Conservation (phyloP, 2,797 vertebrate species). For the Sebastiscus albofasciatus region DNA sequence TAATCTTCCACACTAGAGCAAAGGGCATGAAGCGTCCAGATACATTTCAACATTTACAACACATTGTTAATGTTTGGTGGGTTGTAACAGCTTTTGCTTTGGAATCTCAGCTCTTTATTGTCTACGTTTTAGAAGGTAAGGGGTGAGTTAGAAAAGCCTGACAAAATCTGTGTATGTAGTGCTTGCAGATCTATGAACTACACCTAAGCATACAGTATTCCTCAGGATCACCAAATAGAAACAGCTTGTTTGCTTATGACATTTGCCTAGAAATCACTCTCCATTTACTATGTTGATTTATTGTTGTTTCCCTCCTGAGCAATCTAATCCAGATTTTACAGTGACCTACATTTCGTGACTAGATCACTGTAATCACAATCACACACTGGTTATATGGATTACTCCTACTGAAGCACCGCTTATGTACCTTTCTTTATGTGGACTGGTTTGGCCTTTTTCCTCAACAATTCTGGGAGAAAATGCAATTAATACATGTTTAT, state of each 20-base stretch:
- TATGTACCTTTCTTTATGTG: conserved; percentile 41
- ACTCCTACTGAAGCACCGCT: not conserved
- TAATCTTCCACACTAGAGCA: not conserved
- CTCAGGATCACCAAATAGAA: not conserved
- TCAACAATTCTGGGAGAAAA: conserved; percentile 30
- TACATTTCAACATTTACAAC: not conserved
- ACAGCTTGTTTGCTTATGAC: conserved; percentile 5
- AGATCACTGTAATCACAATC: not conserved
- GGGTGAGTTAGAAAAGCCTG: not conserved
- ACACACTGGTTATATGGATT: not conserved
- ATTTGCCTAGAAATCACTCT: not conserved
- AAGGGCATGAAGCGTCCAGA: not conserved
- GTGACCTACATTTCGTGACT: not conserved
- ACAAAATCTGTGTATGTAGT: not conserved
- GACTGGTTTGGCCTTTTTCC: conserved; percentile 24
- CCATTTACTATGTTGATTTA: not conserved
- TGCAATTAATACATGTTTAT: not conserved
- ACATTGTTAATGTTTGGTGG: not conserved
- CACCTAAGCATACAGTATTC: not conserved
- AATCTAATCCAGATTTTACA: not conserved
- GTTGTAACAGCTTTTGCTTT: not conserved
- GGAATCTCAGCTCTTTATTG: not conserved
- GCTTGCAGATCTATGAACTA: too few relatives aligned
- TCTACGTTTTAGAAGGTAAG: not conserved
- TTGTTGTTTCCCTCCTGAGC: not conserved